These are phyloP conservation scores for Mongoloraphidia duomilia DNA, from an alignment of 2,888 invertebrate species.

Conservation along the genomic window DNA sequence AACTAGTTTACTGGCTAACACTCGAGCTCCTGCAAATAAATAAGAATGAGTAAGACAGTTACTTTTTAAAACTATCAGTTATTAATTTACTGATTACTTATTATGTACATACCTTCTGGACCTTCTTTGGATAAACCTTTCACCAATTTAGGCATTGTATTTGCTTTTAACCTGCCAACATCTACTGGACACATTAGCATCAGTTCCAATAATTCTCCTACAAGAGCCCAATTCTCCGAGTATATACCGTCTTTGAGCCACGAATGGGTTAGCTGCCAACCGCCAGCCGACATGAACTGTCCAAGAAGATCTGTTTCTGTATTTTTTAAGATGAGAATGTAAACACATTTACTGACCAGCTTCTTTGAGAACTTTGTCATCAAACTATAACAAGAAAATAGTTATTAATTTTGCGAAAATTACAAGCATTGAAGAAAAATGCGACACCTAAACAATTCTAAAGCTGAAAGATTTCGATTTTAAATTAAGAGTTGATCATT, in stretches of 20 bases:
- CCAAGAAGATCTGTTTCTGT: conserved; percentile 72
- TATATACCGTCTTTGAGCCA: conserved; percentile 84
- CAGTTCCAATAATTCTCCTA: conserved; percentile 74
- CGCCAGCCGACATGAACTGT: conserved; percentile 80
- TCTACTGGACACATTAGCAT: conserved; percentile 79
- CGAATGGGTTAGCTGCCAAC: conserved; percentile 79
- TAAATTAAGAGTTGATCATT: too few species aligned
- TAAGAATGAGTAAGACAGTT: conserved; percentile 10
- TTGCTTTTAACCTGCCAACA: conserved; percentile 77
- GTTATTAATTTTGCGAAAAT: conserved; percentile 1
- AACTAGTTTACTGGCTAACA: conserved; percentile 65
- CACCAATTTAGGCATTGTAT: conserved; percentile 82
- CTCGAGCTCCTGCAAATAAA: conserved; percentile 51
- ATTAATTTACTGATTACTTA: not conserved
- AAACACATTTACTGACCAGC: conserved; percentile 89
- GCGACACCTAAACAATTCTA: too few species aligned
- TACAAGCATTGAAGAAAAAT: not conserved
- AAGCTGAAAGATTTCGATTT: too few species aligned
- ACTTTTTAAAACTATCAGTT: not conserved
- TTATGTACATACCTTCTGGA: conserved; percentile 53
- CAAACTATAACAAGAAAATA: conserved; percentile 48
- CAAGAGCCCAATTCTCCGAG: conserved; percentile 72
- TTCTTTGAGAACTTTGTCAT: conserved; percentile 94
- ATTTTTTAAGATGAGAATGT: conserved; percentile 79
- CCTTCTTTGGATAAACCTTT: conserved; percentile 75